Evolutionary conservation across 2,797 vertebrate species (phyloP).

Genomic region (Varecia variegata): DNA sequence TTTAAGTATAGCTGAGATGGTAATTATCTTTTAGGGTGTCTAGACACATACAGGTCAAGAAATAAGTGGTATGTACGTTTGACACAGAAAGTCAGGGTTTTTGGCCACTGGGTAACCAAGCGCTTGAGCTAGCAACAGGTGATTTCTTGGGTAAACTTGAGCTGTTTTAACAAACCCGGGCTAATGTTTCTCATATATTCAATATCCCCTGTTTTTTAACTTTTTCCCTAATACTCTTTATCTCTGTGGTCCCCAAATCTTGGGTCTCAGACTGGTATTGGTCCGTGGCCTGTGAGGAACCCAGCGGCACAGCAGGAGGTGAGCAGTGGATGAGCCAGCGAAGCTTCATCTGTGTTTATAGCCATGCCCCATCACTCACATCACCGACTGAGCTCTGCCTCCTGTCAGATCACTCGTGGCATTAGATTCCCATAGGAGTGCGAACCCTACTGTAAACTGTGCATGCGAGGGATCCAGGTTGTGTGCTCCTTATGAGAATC

Average conservation of each 20-base stretch:
- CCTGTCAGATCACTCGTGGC: too few relatives aligned
- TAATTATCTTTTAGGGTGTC: not conserved
- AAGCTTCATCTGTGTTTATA: too few relatives aligned
- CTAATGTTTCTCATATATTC: not conserved
- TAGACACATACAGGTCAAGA: not conserved
- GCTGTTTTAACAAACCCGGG: not conserved
- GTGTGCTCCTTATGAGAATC: too few relatives aligned
- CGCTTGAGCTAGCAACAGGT: not conserved
- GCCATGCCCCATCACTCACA: too few relatives aligned
- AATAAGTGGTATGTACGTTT: not conserved
- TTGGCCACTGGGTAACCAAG: fast-evolving
- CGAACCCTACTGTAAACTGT: too few relatives aligned
- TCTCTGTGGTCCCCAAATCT: not conserved
- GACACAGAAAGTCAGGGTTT: not conserved
- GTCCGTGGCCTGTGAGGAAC: too few relatives aligned
- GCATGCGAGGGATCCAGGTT: too few relatives aligned
- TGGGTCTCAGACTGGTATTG: too few relatives aligned
- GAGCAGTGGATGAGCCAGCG: too few relatives aligned
- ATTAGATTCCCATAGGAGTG: too few relatives aligned
- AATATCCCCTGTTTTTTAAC: not conserved
- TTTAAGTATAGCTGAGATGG: not conserved
- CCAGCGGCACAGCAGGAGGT: too few relatives aligned
- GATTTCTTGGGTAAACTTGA: not conserved
- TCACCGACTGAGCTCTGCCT: too few relatives aligned
- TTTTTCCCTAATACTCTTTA: not conserved